Conservation (phyloP, 1,140 invertebrate species). For the Drosophila santomea region DNA sequence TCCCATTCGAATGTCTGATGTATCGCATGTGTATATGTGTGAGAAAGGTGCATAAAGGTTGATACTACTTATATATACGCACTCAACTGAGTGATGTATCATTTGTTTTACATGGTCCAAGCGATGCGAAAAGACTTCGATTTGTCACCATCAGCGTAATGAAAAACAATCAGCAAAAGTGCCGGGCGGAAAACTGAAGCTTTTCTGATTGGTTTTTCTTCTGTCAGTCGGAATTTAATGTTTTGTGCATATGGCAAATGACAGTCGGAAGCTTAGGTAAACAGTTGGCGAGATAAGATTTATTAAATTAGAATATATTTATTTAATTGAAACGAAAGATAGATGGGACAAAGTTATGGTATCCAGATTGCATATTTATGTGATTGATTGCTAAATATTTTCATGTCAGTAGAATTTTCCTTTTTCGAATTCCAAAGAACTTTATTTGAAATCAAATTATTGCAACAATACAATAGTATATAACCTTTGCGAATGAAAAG, state of each 20-base stretch:
- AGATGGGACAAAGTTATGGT: not conserved
- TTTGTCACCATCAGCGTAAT: constrained; percentile 77
- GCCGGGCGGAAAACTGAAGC: constrained; percentile 58
- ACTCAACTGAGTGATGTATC: constrained; percentile 72
- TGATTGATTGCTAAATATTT: not conserved
- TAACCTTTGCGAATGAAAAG: too few species aligned
- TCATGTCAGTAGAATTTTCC: too few species aligned
- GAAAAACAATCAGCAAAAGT: constrained; percentile 75
- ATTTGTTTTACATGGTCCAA: constrained; percentile 76
- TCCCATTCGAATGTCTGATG: constrained; percentile 21
- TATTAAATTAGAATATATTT: constrained; percentile 32
- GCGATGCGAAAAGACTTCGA: constrained; percentile 60
- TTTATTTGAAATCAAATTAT: too few species aligned
- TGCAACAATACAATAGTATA: too few species aligned
- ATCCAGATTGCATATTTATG: not conserved
- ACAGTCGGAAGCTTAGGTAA: constrained; percentile 46
- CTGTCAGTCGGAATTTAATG: constrained; percentile 25
- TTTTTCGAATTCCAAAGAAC: too few species aligned
- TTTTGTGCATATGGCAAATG: constrained; percentile 47
- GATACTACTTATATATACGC: constrained; percentile 47
- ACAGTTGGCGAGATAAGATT: constrained; percentile 48
- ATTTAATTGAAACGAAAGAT: constrained; percentile 4
- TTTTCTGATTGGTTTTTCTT: constrained; percentile 65
- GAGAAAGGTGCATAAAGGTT: constrained; percentile 68
- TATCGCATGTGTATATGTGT: constrained; percentile 4